phyloP scores from a whole-genome alignment of 2,797 vertebrate genomes.

The Heliangelus exortis region DNA sequence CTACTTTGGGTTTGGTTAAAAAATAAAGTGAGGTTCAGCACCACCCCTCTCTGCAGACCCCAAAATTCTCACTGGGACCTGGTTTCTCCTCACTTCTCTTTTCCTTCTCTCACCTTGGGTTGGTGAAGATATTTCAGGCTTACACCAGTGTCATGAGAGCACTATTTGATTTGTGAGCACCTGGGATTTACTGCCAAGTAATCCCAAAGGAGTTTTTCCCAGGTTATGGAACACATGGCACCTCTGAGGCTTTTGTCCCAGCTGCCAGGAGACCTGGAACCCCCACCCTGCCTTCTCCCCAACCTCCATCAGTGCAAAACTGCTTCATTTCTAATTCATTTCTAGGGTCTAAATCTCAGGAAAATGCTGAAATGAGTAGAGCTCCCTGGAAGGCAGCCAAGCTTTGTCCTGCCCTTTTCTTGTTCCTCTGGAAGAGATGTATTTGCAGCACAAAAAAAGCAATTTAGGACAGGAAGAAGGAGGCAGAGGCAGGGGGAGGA shows the following conservation, averaged over 20 bases:
- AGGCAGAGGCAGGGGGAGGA: background rate
- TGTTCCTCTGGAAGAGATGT: conserved; percentile 37
- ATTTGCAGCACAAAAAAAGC: conserved; percentile 54
- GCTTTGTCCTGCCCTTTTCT: conserved; percentile 16
- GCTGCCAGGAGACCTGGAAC: background rate
- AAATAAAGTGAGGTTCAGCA: background rate
- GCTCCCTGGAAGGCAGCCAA: conserved; percentile 47
- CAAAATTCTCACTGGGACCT: background rate
- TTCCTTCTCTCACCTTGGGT: background rate
- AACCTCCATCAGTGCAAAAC: conserved; percentile 25
- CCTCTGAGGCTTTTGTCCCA: background rate
- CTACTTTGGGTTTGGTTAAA: background rate
- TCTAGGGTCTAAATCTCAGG: conserved; percentile 50
- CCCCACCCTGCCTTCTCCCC: background rate
- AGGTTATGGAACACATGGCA: background rate
- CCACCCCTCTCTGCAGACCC: background rate
- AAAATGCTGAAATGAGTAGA: conserved; percentile 33
- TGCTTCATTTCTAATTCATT: conserved; percentile 51
- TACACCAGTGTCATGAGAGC: background rate
- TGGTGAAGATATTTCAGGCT: background rate
- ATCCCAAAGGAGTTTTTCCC: background rate
- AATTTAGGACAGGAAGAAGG: conserved; percentile 32
- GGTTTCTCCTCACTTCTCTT: background rate
- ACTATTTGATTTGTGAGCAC: background rate
- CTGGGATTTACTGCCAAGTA: background rate